A percentile compares a stretch with the other conserved stretches of the same genome.
phyloP scores from a whole-genome alignment of 2,797 vertebrate genomes.

The Psittacula derbiana region DNA sequence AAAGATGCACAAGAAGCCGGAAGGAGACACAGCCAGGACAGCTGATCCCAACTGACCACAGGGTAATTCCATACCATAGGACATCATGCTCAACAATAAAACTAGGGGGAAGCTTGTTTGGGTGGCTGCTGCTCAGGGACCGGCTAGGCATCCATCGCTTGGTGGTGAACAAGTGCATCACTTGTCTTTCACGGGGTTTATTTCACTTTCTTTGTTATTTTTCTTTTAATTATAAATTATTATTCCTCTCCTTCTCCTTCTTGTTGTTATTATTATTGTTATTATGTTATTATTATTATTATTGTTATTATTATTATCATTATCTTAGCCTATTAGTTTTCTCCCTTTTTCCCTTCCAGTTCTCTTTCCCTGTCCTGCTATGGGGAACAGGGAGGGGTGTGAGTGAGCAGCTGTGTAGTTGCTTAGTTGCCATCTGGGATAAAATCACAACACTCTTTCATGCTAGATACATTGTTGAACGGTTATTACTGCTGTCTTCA shows the following conservation, averaged over 20 bases:
- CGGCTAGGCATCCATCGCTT: not conserved
- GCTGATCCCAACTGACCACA: not conserved
- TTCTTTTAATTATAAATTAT: not conserved
- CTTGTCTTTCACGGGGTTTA: not conserved
- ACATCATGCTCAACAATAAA: not conserved
- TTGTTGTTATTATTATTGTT: not conserved
- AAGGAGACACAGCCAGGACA: not conserved
- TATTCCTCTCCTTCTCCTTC: not conserved
- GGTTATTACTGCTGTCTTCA: not conserved
- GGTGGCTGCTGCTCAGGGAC: not conserved
- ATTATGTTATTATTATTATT: not conserved
- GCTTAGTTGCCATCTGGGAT: not conserved
- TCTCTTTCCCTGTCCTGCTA: not conserved
- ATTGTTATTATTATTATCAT: not conserved
- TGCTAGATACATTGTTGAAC: not conserved
- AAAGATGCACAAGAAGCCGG: not conserved
- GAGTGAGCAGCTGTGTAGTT: not conserved
- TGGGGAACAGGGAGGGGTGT: not conserved
- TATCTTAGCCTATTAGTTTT: not conserved
- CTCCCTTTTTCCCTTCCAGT: not conserved
- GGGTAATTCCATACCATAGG: not conserved
- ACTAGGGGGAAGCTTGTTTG: fast-evolving
- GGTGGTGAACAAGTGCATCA: not conserved
- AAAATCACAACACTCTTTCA: not conserved
- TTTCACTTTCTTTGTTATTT: not conserved